Evolutionary conservation across 2,113 vertebrate genomes (phyloP), one percentile per base, ranked within the genome.

Genomic region (Eulemur rufifrons): DNA sequence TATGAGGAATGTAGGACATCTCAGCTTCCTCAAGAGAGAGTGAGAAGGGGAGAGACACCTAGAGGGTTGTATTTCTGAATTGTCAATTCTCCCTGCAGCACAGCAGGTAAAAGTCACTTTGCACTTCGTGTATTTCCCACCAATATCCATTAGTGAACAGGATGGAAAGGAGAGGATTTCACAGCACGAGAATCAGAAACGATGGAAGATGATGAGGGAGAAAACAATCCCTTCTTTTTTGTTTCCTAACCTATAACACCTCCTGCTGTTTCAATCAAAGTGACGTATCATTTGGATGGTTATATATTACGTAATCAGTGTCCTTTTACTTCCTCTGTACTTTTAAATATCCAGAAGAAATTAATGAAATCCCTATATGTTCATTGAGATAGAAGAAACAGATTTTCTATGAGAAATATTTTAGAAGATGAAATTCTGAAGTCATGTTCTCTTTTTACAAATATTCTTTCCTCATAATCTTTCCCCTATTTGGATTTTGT

Each of bases 51-150:
- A 90, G 68, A 98, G 97, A 96, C 21, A 73, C 95, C 86, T 97
- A 93, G 92, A n/a, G 8, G 74, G 59, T 73, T 97, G 97, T 91
- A 97, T 97, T 96, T 95, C 96, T 94, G 97, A 98, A 97, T 94
- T 98, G 98, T 98, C 98, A 97, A 97, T 98, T 98, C 98, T 93
- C 97, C 71, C 91, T 95, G 77, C 95, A 96, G 96, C 98, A 97
- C 98, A 98, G 98, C 97, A 98, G 98, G 98, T 93, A 95, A 97
- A 98, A 98, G 98, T 96, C 99, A 99, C 98, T 99, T 98, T 97
- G 96, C 98, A 98, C 98, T 98, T 98, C 82, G 50, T 96, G 98
- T 97, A 97, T 98, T 99, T 98, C 96, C 96, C 97, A 98, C 97
- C 98, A 98, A 98, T 98, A 98, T 98, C 98, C 98, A 98, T 98